phyloP scores from a whole-genome alignment of 2,888 invertebrate genomes.

The Tyria jacobaeae region DNA sequence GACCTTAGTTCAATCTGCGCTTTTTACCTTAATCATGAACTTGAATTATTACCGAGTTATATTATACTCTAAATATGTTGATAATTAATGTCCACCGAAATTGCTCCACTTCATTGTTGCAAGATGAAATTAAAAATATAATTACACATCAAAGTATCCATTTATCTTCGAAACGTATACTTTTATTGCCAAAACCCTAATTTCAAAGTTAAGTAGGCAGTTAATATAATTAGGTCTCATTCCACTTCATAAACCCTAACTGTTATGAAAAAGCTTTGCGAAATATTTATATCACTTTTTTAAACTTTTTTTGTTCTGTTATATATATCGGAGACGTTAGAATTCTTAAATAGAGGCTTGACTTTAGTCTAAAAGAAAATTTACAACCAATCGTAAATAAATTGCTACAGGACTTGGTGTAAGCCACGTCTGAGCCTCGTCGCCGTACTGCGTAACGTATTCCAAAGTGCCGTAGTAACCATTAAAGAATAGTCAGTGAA shows the following conservation, averaged over 20 bases:
- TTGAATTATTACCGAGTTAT: no score
- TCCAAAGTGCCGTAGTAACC: background rate
- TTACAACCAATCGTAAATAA: constrained; percentile 12
- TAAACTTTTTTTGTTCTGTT: background rate
- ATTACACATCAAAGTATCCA: background rate
- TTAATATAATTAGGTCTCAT: constrained; percentile 9
- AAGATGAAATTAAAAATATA: background rate
- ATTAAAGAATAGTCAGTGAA: background rate
- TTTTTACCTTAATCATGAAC: no score
- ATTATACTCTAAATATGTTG: no score
- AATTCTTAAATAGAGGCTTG: constrained; percentile 10
- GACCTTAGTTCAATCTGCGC: no score
- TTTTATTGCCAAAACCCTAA: background rate
- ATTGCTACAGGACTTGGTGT: background rate
- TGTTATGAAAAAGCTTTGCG: background rate
- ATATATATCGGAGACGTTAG: constrained; percentile 5
- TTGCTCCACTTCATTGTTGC: background rate
- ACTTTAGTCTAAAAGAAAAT: constrained; percentile 8
- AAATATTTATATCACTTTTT: constrained; percentile 4
- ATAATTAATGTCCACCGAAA: background rate
- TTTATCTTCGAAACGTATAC: background rate
- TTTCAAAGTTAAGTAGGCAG: constrained; percentile 1
- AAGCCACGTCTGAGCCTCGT: background rate
- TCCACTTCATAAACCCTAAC: background rate
- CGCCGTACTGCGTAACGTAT: background rate